phyloP scores from a whole-genome alignment of 1,140 invertebrate species.

The Drosophila dunni region DNA sequence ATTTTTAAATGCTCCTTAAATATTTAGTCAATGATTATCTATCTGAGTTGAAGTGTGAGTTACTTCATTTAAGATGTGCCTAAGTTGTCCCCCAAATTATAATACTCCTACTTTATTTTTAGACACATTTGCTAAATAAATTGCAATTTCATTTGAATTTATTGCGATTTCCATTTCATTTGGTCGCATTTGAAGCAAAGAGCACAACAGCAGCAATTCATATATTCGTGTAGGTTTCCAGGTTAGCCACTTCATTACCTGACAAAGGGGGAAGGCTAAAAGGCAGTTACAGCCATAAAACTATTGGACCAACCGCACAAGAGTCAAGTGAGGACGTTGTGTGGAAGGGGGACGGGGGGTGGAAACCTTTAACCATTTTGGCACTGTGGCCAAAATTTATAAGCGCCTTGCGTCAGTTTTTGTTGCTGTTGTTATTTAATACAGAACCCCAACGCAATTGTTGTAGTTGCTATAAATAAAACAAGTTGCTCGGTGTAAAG shows the following conservation, averaged over 20 bases:
- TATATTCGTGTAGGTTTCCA: slow-evolving; percentile 45
- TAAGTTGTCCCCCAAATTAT: too few species aligned
- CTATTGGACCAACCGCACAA: slow-evolving; percentile 37
- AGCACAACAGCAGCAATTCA: slow-evolving; percentile 38
- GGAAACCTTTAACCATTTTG: slow-evolving; percentile 39
- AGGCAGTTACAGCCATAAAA: slow-evolving; percentile 23
- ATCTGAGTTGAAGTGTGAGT: too few species aligned
- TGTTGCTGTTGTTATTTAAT: slow-evolving; percentile 75
- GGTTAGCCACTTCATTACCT: slow-evolving; percentile 45
- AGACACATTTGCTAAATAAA: slow-evolving; percentile 15
- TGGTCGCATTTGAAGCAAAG: slow-evolving; percentile 31
- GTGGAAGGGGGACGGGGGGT: background rate
- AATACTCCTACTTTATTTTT: background rate
- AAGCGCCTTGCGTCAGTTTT: slow-evolving; percentile 67
- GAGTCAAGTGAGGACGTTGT: background rate
- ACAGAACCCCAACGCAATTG: slow-evolving; percentile 72
- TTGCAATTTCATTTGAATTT: slow-evolving; percentile 56
- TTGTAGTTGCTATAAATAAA: slow-evolving; percentile 81
- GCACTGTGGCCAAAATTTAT: slow-evolving; percentile 72
- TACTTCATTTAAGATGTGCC: too few species aligned
- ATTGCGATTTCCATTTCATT: slow-evolving; percentile 62
- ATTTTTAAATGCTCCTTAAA: too few species aligned
- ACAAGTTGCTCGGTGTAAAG: slow-evolving; percentile 45
- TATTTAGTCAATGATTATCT: too few species aligned
- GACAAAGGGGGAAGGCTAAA: slow-evolving; percentile 6